Evolutionary conservation across 2,113 vertebrate species (phyloP), one percentile per base, ranked within the genome.

Genomic region (Orientallactaga bullata): DNA sequence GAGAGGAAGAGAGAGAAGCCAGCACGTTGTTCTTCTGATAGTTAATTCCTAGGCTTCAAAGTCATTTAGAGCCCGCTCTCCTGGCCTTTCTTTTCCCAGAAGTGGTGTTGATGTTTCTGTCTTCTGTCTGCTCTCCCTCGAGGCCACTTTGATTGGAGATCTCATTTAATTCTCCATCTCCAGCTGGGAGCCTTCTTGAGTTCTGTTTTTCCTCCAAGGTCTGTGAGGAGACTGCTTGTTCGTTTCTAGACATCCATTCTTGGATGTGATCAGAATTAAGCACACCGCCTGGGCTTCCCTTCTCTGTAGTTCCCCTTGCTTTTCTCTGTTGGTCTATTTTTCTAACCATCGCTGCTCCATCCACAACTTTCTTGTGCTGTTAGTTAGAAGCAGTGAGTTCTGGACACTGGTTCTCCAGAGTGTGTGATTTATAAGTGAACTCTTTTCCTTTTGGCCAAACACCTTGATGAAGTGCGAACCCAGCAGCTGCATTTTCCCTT

Each of bases 371-470:
- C 13, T 83, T 88, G 5, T 66, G 28, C 55, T 68, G 37, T 73
- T 66, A 61, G 37, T 73, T 66, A 61, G 39, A 93, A 55, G 20
- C 66, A 30, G 1, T 66, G 66, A 60, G 23, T 12, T 21, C 7
- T 80, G 55, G 60, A 72, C 5, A 47, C 13, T 66, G 28, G 92
- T 95, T 97, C 96, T 89, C 65, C 91, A 69, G 78, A 81, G 87
- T 89, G 30, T 76, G 84, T 89, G 90, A 92, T 78, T 94, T 95
- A 76, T 93, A 84, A 93, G 94, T 91, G 90, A 97, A 95, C 91
- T 96, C 74, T 90, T 95, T 73, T 69, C 74, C 73, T 93, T 86
- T 42, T 85, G 47, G 58, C 78, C 82, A 94, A 95, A 95, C 47
- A 72, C 63, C 60, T 73, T 90, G 92, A 55, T 23, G 37, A 95